These are phyloP conservation scores for Peromyscus attwateri DNA, from an alignment of 2,797 vertebrate species.

Conservation along the genomic window DNA sequence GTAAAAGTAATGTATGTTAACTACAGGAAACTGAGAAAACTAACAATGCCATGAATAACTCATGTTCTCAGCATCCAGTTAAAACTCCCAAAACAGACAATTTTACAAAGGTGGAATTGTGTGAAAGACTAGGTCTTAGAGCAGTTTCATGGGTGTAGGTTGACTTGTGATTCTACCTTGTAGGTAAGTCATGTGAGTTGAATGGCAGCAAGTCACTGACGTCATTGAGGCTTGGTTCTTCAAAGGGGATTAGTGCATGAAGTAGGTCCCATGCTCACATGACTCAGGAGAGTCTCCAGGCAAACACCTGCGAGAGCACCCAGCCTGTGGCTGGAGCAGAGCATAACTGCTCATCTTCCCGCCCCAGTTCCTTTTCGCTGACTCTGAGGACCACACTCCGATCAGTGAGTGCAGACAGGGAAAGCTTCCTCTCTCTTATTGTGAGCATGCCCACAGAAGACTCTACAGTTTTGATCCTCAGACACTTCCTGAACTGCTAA, in stretches of 20 bases:
- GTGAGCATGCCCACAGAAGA: neutral
- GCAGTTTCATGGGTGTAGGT: neutral
- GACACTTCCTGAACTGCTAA: neutral
- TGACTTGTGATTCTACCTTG: constrained; percentile 51
- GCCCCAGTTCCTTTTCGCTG: neutral
- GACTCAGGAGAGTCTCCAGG: neutral
- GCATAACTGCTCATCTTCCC: neutral
- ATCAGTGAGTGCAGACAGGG: neutral
- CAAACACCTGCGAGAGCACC: neutral
- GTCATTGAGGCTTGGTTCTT: neutral
- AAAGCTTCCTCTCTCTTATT: neutral
- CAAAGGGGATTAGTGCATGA: neutral
- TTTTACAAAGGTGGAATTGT: neutral
- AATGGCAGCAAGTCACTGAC: neutral
- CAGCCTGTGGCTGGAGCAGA: neutral
- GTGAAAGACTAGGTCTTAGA: constrained; percentile 31
- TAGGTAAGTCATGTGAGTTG: neutral
- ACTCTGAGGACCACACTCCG: neutral
- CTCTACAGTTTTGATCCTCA: constrained; percentile 5
- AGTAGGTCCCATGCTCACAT: neutral
- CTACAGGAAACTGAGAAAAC: constrained; percentile 53
- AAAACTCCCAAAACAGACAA: neutral
- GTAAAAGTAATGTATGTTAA: constrained; percentile 65
- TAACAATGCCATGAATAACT: constrained; percentile 27
- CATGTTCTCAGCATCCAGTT: neutral